phyloP scores from a whole-genome alignment of 92 coral and sea anemone species.

The Porites lobata region DNA sequence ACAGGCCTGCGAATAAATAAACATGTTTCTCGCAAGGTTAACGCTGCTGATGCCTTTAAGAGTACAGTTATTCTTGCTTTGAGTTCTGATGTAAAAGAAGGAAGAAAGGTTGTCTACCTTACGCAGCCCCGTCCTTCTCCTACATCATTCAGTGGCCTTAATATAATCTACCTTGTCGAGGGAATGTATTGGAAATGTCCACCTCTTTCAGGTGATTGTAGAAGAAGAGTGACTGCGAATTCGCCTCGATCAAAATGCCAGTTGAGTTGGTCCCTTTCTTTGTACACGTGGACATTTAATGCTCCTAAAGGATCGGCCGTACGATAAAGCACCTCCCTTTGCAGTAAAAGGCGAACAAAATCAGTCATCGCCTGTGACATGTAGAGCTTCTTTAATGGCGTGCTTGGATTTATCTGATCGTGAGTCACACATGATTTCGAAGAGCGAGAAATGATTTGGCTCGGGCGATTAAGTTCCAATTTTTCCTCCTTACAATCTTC shows the following conservation, averaged over 20 bases:
- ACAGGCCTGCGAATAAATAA: too few species aligned
- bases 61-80: too few species aligned
- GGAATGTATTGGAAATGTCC: slow-evolving; percentile 58
- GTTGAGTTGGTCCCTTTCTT: slow-evolving; percentile 45
- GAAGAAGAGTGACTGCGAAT: slow-evolving; percentile 71
- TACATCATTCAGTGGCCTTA: too few species aligned
- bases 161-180: slow-evolving; percentile 1
- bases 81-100: too few species aligned
- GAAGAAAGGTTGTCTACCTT: too few species aligned
- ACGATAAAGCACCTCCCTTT: slow-evolving; percentile 49
- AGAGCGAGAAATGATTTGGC: slow-evolving; percentile 37
- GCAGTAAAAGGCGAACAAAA: slow-evolving; percentile 40
- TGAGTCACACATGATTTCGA: slow-evolving; percentile 57
- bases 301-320: slow-evolving; percentile 68
- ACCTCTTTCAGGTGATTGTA: slow-evolving; percentile 63
- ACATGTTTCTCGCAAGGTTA: too few species aligned
- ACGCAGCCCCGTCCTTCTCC: too few species aligned
- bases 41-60: too few species aligned
- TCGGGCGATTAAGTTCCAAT: slow-evolving; percentile 30
- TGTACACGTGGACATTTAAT: slow-evolving; percentile 56
- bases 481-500: slow-evolving; percentile 36
- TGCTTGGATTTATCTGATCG: slow-evolving; percentile 51
- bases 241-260: slow-evolving; percentile 81
- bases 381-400: slow-evolving; percentile 52
- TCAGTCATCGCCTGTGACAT: slow-evolving; percentile 55